Evolutionary conservation across 92 coral and sea anemone genomes (phyloP).

Genomic region (Siderastrea siderea): DNA sequence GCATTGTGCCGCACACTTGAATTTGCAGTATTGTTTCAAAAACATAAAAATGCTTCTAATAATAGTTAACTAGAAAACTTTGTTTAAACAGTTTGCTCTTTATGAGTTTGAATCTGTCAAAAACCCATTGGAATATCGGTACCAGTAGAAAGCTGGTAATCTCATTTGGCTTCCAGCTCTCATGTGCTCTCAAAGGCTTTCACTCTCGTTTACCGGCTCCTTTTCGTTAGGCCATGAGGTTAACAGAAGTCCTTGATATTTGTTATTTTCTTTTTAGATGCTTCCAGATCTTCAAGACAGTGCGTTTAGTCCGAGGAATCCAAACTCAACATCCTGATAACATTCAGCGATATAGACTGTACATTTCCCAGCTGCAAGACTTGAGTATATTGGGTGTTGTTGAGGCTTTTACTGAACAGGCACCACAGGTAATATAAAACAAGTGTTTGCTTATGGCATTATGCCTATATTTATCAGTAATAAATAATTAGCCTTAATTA

Average conservation of each 20-base stretch:
- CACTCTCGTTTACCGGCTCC: not conserved
- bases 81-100: too few species aligned
- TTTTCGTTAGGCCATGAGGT: not conserved
- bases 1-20: too few species aligned
- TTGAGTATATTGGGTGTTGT: slow-evolving; percentile 37
- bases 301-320: slow-evolving; percentile 17
- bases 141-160: too few species aligned
- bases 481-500: too few species aligned
- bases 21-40: too few species aligned
- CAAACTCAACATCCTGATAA: not conserved
- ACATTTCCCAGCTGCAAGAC: slow-evolving; percentile 38
- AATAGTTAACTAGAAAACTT: too few species aligned
- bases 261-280: slow-evolving; percentile 4
- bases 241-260: too few species aligned
- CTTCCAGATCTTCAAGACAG: slow-evolving; percentile 36
- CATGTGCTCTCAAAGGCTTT: not conserved
- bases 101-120: too few species aligned
- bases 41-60: too few species aligned
- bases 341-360: slow-evolving; percentile 22
- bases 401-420: slow-evolving; percentile 65
- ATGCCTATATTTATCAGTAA: not conserved
- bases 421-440: slow-evolving; percentile 51
- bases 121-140: too few species aligned
- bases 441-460: not conserved
- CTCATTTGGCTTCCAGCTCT: not conserved